Conservation (phyloP, 2,113 vertebrate species). For the Rhinogobius similis region DNA sequence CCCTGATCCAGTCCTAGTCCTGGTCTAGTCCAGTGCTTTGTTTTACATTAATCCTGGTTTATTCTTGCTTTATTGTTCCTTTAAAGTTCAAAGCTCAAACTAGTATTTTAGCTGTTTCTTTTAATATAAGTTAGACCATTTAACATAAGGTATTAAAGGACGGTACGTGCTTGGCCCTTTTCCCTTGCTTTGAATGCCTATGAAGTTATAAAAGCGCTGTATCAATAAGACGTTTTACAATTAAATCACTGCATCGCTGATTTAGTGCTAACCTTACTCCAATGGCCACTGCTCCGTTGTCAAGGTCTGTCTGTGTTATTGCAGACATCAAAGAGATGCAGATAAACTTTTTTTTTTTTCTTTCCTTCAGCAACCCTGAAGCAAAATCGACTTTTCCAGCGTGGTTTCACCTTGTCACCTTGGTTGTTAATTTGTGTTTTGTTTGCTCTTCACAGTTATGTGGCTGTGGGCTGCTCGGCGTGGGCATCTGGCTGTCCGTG, state of each 20-base stretch:
- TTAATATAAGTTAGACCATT: no score
- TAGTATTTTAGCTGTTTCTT: no score
- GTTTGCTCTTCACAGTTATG: constrained; percentile 83
- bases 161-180: no score
- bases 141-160: no score
- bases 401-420: constrained; percentile 47
- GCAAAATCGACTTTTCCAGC: not conserved
- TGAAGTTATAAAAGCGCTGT: not conserved
- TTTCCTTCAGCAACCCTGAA: not conserved
- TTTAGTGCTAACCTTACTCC: not conserved
- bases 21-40: not conserved
- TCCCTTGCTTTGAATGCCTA: not conserved
- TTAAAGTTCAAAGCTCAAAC: not conserved
- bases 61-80: not conserved
- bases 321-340: not conserved
- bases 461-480: constrained; percentile 95
- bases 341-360: not conserved
- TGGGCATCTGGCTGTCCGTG: constrained; percentile 98
- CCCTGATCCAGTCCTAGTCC: not conserved
- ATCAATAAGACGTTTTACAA: not conserved
- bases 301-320: not conserved
- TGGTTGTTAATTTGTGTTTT: constrained; percentile 44
- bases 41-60: not conserved
- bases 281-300: not conserved
- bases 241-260: not conserved